These are phyloP conservation scores for Picathartes gymnocephalus DNA, from an alignment of 2,113 vertebrate species.

Conservation along the genomic window DNA sequence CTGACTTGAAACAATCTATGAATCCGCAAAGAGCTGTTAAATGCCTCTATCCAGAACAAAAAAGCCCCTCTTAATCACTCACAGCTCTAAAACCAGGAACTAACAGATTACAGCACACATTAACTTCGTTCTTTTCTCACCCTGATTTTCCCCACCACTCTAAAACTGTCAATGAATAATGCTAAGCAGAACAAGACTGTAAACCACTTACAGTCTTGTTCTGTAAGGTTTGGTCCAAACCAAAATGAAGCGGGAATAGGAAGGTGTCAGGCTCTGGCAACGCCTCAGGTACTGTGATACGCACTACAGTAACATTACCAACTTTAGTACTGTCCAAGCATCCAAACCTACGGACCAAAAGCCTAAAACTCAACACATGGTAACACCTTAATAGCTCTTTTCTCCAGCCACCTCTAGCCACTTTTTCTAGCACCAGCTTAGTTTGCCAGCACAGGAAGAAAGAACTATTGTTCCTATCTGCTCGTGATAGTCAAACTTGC, in stretches of 20 bases:
- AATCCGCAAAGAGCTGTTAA: not conserved
- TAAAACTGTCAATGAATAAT: not conserved
- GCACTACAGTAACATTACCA: not conserved
- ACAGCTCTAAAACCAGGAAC: not conserved
- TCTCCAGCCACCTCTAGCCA: not conserved
- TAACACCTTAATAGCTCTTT: not conserved
- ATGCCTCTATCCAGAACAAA: not conserved
- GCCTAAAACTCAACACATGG: not conserved
- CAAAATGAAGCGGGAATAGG: not conserved
- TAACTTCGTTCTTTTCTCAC: not conserved
- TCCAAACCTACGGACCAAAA: not conserved
- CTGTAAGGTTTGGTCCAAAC: no score
- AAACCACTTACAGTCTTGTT: no score
- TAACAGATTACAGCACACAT: not conserved
- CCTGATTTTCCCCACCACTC: not conserved
- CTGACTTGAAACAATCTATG: not conserved
- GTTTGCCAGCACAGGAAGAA: not conserved
- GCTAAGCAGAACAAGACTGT: not conserved
- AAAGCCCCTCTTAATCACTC: not conserved
- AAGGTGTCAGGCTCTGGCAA: not conserved
- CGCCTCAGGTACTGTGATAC: accelerated
- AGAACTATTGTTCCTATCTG: not conserved
- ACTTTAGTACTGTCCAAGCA: not conserved
- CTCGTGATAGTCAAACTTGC: not conserved
- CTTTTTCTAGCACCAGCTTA: not conserved